Evolutionary conservation across 2,113 vertebrate species (phyloP).

Genomic region (Plotosus lineatus): DNA sequence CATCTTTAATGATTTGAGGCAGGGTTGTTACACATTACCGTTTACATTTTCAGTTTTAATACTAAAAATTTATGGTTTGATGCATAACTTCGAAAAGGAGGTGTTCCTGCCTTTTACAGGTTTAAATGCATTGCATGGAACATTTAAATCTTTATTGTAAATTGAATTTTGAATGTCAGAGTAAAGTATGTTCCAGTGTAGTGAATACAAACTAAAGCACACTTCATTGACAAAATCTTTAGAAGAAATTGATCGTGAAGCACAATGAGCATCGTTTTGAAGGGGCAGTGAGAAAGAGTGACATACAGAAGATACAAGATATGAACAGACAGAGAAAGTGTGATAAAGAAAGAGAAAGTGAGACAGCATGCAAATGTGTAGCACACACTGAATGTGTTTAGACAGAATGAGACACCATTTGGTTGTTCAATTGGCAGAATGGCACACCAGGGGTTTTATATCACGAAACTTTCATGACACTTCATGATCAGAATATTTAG

Average conservation of each 20-base stretch:
- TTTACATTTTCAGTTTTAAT: background rate
- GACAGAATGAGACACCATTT: conserved; percentile 62
- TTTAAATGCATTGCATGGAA: background rate
- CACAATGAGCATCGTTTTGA: conserved; percentile 8
- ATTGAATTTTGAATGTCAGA: background rate
- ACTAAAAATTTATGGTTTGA: conserved; percentile 15
- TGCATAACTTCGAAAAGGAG: conserved; percentile 1
- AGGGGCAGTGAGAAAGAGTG: conserved; percentile 36
- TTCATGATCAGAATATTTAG: background rate
- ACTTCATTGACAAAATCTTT: conserved; percentile 10
- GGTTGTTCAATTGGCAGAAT: conserved; percentile 41
- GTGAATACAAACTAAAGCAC: conserved; percentile 10
- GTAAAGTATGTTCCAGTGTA: background rate
- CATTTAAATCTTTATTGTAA: conserved; percentile 25
- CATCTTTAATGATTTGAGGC: background rate
- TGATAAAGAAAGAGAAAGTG: conserved; percentile 16
- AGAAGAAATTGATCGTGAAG: conserved; percentile 23
- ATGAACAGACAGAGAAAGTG: conserved; percentile 22
- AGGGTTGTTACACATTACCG: background rate
- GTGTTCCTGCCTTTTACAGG: conserved; percentile 5
- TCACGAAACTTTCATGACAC: background rate
- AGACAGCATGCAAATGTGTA: conserved; percentile 6
- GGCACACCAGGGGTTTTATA: background rate
- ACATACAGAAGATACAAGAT: conserved; percentile 43
- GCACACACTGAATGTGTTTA: conserved; percentile 53